Evolutionary conservation across 2,113 vertebrate genomes (phyloP).

Genomic region (Elgaria multicarinata): DNA sequence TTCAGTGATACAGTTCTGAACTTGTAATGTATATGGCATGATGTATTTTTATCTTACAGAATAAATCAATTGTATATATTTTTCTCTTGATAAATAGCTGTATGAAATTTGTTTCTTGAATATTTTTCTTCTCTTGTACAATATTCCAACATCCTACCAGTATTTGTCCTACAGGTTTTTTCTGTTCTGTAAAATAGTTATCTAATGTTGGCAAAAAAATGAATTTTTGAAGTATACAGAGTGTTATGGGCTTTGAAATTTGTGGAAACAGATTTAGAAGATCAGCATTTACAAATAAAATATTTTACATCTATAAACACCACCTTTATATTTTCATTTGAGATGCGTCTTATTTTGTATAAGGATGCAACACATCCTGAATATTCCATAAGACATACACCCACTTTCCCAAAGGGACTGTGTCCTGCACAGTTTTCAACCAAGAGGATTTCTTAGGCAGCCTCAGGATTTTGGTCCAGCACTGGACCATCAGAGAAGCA

Average conservation of each 20-base stretch:
- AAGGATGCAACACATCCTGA: background rate
- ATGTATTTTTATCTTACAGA: constrained; percentile 99
- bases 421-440: background rate
- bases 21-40: constrained; percentile 99
- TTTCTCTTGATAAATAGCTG: constrained; percentile 99
- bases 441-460: background rate
- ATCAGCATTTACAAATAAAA: constrained; percentile 99
- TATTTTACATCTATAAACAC: constrained; percentile 92
- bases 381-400: no score
- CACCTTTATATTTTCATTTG: constrained; percentile 27
- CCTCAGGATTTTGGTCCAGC: background rate
- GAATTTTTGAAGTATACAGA: constrained; percentile 93
- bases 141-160: constrained; percentile 95
- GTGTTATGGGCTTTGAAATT: constrained; percentile 97
- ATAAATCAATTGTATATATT: constrained; percentile 99
- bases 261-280: constrained; percentile 98
- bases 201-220: constrained; percentile 87
- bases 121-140: constrained; percentile 99
- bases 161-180: constrained; percentile 93
- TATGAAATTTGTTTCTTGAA: constrained; percentile 96
- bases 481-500: background rate
- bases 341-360: background rate
- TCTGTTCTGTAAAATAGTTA: constrained; percentile 93
- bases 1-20: constrained; percentile 87
- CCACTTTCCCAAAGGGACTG: background rate